Evolutionary conservation across 37 sponge, comb jelly and placozoan genomes (phyloP), one percentile per base, ranked within the genome.

Genomic region (Aphrocallistes beatrix): DNA sequence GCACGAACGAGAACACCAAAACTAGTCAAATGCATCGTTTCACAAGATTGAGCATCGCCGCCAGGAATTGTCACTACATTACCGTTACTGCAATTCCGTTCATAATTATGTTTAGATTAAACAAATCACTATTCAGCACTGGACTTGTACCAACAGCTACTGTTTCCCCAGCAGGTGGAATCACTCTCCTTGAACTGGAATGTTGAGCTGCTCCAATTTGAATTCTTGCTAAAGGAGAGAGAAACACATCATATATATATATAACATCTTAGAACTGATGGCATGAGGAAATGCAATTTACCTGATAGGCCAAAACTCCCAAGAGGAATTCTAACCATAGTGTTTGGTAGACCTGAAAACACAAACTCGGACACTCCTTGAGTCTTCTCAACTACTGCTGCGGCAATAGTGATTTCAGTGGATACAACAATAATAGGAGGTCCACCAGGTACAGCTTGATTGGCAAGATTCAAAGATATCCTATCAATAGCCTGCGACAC

Each of bases 1-100:
- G 75, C 75, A 60, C 75, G 75, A 60, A 60, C n/a, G 6, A 60
- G n/a, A 19, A 60, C 75, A 60, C 75, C 75, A 28, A 60, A 60
- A 60, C 75, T 60, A 19, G 75, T 60, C 21, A 30, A 25, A 28
- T 60, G 75, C 3, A 25, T 28, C 10, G 75, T 19, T 30, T 32
- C n/a, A 28, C 75, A 60, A 60, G 75, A 60, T 60, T 8, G 6
- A 6, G 34, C 10, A 60, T 30, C 75, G 13, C 10, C 45, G 13
- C 13, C 13, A 16, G 13, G 6, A 42, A 13, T 42, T 42, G 45
- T 42, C 10, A 13, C 6, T 13, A 42, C 45, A n/a, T n/a, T n/a
- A n/a, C n/a, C n/a, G n/a, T n/a, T n/a, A n/a, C n/a, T n/a, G n/a
- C n/a, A n/a, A n/a, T n/a, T n/a, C n/a, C n/a, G n/a, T 42, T 42